Evolutionary conservation across 2,888 invertebrate species (phyloP), one percentile per base, ranked within the genome.

Genomic region (Psylliodes chrysocephalus): DNA sequence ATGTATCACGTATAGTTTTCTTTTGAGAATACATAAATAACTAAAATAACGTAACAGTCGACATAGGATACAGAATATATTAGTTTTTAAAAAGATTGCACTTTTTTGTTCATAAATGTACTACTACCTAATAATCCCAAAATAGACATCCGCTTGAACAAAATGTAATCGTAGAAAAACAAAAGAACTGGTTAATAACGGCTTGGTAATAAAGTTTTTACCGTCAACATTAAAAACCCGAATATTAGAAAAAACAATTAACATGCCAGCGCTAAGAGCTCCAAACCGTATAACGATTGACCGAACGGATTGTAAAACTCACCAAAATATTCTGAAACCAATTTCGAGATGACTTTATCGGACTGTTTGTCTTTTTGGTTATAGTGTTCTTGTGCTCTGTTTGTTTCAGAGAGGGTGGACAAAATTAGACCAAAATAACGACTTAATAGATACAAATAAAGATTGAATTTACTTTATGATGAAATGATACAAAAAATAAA

Each of bases 191-290:
- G 52, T 60, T 52, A 30, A 40, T 28, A 59, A 51, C 42, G 30
- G 22, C 35, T 25, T n/a, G 15, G 15, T 12, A 30, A 60, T 64
- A 54, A 59, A 55, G 40, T 60, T 56, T 64, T 55, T 64, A 64
- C 55, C 42, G 65, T 38, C 61, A 14, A 44, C 47, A 53, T 57
- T 64, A 57, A 53, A 60, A 65, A 65, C 17, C 47, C 19, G 47
- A 57, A 57, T 59, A 65, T 66, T 69, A 63, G 62, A 67, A 60
- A 64, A 69, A 69, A 67, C 67, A 69, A 67, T 69, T 67, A 69
- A 60, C 69, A 65, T 56, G 44, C 61, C 44, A 35, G 47, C 61
- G 65, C 69, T 69, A 67, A 67, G 63, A 66, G 68, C 56, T 35
- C 28, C 52, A 44, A 59, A 67, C 62, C 61, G 52, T 63, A 60